phyloP scores from a whole-genome alignment of 2,113 vertebrate species.

The Rostratula benghalensis region DNA sequence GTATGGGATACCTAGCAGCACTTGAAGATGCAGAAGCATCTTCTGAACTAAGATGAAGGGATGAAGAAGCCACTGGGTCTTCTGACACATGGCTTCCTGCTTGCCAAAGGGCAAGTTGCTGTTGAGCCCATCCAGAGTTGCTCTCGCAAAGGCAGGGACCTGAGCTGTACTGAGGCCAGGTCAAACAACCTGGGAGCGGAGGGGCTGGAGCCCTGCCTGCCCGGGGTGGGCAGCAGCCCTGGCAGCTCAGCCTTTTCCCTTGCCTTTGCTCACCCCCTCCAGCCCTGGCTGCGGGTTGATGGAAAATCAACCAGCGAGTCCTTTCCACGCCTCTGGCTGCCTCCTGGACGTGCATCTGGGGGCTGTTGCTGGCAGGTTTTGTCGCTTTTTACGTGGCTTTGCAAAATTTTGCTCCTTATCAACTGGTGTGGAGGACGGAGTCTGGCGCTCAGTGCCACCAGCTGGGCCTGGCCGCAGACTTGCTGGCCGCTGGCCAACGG shows the following conservation, averaged over 20 bases:
- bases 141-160: background rate
- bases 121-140: rapidly evolving
- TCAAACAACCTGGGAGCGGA: background rate
- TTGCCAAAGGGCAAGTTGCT: background rate
- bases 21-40: background rate
- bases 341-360: background rate
- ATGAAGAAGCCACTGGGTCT: background rate
- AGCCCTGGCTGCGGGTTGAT: background rate
- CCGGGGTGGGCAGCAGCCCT: no score
- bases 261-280: background rate
- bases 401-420: background rate
- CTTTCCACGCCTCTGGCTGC: background rate
- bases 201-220: no score
- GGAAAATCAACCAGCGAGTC: background rate
- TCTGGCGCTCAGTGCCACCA: rapidly evolving
- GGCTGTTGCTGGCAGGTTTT: background rate
- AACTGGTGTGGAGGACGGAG: rapidly evolving
- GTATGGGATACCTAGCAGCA: background rate
- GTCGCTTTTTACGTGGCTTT: background rate
- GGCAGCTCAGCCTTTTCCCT: background rate
- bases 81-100: rapidly evolving
- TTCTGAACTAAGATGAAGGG: background rate
- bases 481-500: background rate
- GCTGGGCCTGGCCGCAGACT: background rate
- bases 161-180: background rate